These are phyloP conservation scores for Falco concolor DNA, from an alignment of 2,797 vertebrate species.

Conservation along the genomic window DNA sequence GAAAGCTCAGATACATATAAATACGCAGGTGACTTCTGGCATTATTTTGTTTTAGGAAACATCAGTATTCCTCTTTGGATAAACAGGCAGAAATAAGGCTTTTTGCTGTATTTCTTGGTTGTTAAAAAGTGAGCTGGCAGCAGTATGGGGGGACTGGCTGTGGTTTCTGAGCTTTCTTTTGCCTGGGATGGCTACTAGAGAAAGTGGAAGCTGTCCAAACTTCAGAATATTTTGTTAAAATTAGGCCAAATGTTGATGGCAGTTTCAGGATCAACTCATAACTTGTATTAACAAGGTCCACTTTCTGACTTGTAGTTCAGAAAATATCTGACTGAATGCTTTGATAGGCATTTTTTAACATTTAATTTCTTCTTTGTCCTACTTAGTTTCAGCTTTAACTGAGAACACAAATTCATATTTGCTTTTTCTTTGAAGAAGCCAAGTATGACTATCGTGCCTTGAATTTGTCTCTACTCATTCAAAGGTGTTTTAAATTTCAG, in stretches of 20 bases:
- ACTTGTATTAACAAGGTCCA: neutral
- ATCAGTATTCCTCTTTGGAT: neutral
- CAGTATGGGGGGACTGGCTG: neutral
- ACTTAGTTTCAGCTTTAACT: neutral
- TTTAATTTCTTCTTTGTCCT: neutral
- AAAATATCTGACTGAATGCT: neutral
- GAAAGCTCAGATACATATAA: neutral
- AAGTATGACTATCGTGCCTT: neutral
- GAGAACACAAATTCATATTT: neutral
- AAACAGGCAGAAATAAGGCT: neutral
- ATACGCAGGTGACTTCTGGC: neutral
- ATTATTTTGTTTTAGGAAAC: neutral
- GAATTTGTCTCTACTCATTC: neutral
- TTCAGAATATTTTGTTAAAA: neutral
- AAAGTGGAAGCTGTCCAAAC: neutral
- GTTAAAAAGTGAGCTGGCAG: neutral
- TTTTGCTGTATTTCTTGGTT: neutral
- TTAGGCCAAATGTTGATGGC: neutral
- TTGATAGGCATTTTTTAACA: neutral
- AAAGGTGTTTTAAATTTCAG: neutral
- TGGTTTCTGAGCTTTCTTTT: neutral
- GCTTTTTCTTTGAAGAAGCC: neutral
- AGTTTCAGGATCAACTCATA: neutral
- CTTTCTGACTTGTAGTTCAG: neutral
- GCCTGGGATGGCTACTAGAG: neutral